These are phyloP conservation scores for Macrophya alboannulata DNA, from an alignment of 2,888 invertebrate genomes.

Conservation along the genomic window DNA sequence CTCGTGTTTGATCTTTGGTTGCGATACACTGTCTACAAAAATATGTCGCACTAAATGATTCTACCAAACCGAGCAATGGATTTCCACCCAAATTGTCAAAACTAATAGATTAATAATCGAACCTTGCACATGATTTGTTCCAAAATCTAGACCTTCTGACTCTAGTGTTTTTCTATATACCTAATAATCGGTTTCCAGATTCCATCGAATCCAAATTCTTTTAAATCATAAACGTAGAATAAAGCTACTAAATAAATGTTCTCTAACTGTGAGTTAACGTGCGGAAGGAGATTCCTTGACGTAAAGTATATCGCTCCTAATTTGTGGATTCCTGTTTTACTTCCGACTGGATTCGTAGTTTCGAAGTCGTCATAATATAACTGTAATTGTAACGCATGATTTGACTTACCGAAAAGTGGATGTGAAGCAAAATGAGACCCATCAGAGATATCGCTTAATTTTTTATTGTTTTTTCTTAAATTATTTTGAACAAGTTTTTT, in stretches of 20 bases:
- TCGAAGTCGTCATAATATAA: conserved; percentile 60
- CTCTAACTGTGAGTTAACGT: conserved; percentile 55
- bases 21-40: conserved; percentile 56
- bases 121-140: conserved; percentile 41
- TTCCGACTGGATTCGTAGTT: too few relatives aligned
- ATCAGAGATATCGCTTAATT: conserved; percentile 43
- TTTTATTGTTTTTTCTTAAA: background rate
- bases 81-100: conserved; percentile 60
- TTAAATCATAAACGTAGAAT: conserved; percentile 56
- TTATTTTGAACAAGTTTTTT: background rate
- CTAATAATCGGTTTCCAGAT: conserved; percentile 54
- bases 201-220: conserved; percentile 44
- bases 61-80: conserved; percentile 54
- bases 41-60: conserved; percentile 56
- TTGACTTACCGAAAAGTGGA: conserved; percentile 33
- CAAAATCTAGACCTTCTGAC: conserved; percentile 52
- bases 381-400: conserved; percentile 55
- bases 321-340: conserved; percentile 57
- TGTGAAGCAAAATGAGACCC: conserved; percentile 50
- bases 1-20: conserved; percentile 45
- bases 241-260: conserved; percentile 57
- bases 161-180: conserved; percentile 59
- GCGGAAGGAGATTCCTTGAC: conserved; percentile 54
- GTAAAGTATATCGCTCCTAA: conserved; percentile 56
- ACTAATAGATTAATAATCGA: conserved; percentile 55